Evolutionary conservation across 2,888 invertebrate genomes (phyloP), one percentile per base, ranked within the genome.

Genomic region (Zhuqinia jingwanae): DNA sequence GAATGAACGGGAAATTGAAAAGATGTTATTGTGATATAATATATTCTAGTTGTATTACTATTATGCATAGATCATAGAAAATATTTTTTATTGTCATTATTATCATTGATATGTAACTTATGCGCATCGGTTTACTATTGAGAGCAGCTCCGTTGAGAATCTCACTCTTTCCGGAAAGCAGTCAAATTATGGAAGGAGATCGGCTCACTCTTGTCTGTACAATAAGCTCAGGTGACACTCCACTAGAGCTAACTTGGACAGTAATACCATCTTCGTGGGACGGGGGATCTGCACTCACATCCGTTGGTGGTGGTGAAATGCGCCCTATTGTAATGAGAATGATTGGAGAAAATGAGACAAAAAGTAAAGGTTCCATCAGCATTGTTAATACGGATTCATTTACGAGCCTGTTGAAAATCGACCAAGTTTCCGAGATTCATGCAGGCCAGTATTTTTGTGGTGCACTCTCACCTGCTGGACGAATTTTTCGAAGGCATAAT

Each of bases 361-460:
- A 50, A 47, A 80, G 15, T 50, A 78, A 50, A 25, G 50, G 78
- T 22, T 91, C 89, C n/a, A 91, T 90, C 87, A 89, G 87, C 47
- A 89, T 90, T 36, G 80, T 89, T 60, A 90, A 89, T 60, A 90
- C 90, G 84, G 96, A 96, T 94, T 94, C 95, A 92, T 96, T 95
- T 93, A 91, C 90, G 36, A 88, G 88, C 78, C 87, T 90, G 11
- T 81, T 91, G 65, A 89, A 89, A 79, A 90, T 91, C 82, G 84
- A 88, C 13, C 87, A 88, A 1, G 93, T 93, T 3, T 92, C 92
- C 17, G 92, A 92, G 81, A 91, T 92, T 60, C 89, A 90, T 76
- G 88, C 89, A 15, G 91, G 90, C 10, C 73, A 58, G 6, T 91
- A 91, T 81, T 84, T 87, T 77, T 91, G 91, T 70, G 87, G 88